Percentiles rank a stretch among this genome's conserved stretches.
phyloP scores from a whole-genome alignment of 1,140 invertebrate genomes.

The Sesamia nonagrioides region DNA sequence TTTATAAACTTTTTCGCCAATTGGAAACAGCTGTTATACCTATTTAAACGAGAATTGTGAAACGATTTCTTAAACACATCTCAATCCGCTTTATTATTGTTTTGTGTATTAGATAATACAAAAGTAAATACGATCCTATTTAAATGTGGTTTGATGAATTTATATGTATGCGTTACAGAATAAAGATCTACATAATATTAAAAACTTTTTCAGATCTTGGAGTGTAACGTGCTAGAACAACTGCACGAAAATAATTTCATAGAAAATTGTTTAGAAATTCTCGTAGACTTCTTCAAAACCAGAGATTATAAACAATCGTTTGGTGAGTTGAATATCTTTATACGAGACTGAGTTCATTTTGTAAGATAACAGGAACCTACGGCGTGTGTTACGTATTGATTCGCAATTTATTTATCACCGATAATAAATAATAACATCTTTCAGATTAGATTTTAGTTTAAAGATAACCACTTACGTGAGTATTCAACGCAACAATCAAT shows the following conservation, averaged over 20 bases:
- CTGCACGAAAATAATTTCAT: slow-evolving; percentile 68
- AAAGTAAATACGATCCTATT: too few relatives aligned
- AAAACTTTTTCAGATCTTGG: slow-evolving; percentile 66
- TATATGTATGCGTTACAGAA: too few relatives aligned
- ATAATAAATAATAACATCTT: slow-evolving; percentile 25
- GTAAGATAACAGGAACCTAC: slow-evolving; percentile 32
- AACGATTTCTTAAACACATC: too few relatives aligned
- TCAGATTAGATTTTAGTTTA: slow-evolving; percentile 41
- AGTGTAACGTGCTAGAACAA: slow-evolving; percentile 67
- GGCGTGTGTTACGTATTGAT: slow-evolving; percentile 11
- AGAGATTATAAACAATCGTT: slow-evolving; percentile 66
- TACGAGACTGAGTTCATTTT: slow-evolving; percentile 19
- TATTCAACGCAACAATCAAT: not conserved
- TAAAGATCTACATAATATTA: not conserved
- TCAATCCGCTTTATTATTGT: too few relatives aligned
- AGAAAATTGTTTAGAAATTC: slow-evolving; percentile 72
- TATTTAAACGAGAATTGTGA: too few relatives aligned
- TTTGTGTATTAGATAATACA: too few relatives aligned
- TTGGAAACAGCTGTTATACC: too few relatives aligned
- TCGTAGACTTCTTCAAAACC: slow-evolving; percentile 73
- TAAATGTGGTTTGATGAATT: too few relatives aligned
- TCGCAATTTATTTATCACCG: slow-evolving; percentile 28
- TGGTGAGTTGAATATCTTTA: slow-evolving; percentile 63
- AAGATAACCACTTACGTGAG: not conserved
- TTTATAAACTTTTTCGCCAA: too few relatives aligned